These are phyloP conservation scores for Menidia beryllina DNA, from an alignment of 2,113 vertebrate species.

Conservation along the genomic window DNA sequence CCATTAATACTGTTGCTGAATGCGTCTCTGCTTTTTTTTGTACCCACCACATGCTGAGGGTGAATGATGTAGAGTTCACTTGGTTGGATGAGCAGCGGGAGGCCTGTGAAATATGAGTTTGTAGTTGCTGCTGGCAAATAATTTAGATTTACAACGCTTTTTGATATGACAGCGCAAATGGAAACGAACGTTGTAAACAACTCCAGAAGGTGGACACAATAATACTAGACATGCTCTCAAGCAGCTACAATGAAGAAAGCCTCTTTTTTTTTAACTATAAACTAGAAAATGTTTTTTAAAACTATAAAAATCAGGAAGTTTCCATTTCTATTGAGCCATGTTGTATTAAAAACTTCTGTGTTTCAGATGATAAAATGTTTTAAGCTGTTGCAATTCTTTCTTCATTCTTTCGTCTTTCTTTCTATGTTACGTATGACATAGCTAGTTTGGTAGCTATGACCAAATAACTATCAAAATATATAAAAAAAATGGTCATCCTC, in stretches of 20 bases:
- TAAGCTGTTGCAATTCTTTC: too few species aligned
- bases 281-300: neutral
- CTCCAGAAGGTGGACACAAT: slow-evolving; percentile 33
- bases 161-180: slow-evolving; percentile 36
- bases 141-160: slow-evolving; percentile 47
- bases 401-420: too few species aligned
- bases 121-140: slow-evolving; percentile 48
- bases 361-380: too few species aligned
- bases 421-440: too few species aligned
- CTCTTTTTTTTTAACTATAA: neutral
- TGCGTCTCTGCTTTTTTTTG: slow-evolving; percentile 33
- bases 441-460: too few species aligned
- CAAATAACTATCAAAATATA: too few species aligned
- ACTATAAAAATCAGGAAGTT: slow-evolving; percentile 5
- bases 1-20: slow-evolving; percentile 51
- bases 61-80: slow-evolving; percentile 53
- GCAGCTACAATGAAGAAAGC: too few species aligned
- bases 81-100: slow-evolving; percentile 56
- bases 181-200: slow-evolving; percentile 34
- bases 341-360: too few species aligned
- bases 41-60: slow-evolving; percentile 59
- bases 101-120: slow-evolving; percentile 38
- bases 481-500: too few species aligned
- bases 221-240: slow-evolving; percentile 2
- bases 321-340: neutral